A percentile compares a stretch with the other conserved stretches of the same genome.
Conservation (phyloP, 2,888 invertebrate species). For the Pycnomerus fuliginosus region DNA sequence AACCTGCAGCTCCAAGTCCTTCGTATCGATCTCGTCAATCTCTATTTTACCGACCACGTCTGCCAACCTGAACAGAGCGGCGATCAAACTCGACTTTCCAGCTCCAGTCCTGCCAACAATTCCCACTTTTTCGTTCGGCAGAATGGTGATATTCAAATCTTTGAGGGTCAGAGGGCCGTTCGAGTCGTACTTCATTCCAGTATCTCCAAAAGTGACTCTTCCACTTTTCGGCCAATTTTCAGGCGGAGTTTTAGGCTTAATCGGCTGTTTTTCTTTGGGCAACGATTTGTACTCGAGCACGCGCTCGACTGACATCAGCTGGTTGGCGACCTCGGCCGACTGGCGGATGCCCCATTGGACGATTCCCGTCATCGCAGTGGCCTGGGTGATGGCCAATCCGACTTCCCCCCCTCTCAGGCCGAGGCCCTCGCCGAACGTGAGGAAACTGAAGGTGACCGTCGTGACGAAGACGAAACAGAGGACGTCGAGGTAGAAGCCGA, state of each 20-base stretch:
- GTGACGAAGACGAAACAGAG: slow-evolving; percentile 65
- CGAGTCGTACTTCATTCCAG: slow-evolving; percentile 66
- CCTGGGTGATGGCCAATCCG: slow-evolving; percentile 67
- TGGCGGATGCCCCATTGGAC: slow-evolving; percentile 81
- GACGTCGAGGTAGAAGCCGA: slow-evolving; percentile 66
- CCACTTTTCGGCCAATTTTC: slow-evolving; percentile 70
- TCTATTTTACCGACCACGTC: slow-evolving; percentile 54
- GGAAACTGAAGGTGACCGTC: slow-evolving; percentile 66
- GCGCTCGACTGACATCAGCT: slow-evolving; percentile 80
- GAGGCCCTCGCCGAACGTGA: slow-evolving; percentile 50
- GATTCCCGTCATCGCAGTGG: slow-evolving; percentile 61
- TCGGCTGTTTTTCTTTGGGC: slow-evolving; percentile 60
- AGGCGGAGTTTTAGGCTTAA: slow-evolving; percentile 56
- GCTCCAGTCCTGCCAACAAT: slow-evolving; percentile 62
- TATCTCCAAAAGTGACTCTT: slow-evolving; percentile 61
- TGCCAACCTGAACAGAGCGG: slow-evolving; percentile 58
- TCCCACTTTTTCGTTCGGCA: slow-evolving; percentile 66
- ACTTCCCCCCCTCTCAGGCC: slow-evolving; percentile 58
- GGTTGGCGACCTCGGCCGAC: slow-evolving; percentile 77
- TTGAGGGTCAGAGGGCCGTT: slow-evolving; percentile 68
- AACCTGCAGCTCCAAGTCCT: slow-evolving; percentile 54
- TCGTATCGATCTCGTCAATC: slow-evolving; percentile 55
- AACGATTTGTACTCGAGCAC: slow-evolving; percentile 78
- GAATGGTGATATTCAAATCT: slow-evolving; percentile 66
- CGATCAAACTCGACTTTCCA: slow-evolving; percentile 55